Conservation (phyloP, 2,888 invertebrate genomes). For the Notocelia uddmanniana region DNA sequence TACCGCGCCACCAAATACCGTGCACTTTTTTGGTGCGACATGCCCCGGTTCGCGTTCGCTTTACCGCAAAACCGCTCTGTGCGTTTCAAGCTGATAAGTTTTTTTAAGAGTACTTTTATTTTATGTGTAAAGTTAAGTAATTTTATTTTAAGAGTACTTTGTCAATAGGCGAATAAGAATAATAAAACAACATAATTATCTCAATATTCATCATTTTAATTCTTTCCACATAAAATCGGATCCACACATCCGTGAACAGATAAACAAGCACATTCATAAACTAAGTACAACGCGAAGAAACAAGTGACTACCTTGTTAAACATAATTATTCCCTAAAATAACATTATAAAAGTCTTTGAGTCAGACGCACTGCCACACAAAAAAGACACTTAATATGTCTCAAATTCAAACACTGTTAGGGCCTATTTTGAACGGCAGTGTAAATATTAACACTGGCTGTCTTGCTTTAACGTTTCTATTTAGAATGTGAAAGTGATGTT, state of each 20-base stretch:
- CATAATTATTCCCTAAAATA: constrained; percentile 50
- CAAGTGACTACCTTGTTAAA: constrained; percentile 73
- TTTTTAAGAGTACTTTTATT: too few species aligned
- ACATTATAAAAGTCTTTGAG: constrained; percentile 33
- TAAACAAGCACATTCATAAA: constrained; percentile 65
- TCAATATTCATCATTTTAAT: constrained; percentile 77
- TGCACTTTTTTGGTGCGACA: too few species aligned
- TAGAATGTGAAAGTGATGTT: constrained; percentile 21
- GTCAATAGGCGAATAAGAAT: constrained; percentile 10
- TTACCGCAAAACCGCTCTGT: too few species aligned
- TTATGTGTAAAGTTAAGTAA: background rate
- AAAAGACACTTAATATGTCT: background rate
- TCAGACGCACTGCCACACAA: constrained; percentile 24
- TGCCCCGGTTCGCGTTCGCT: too few species aligned
- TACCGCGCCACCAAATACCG: too few species aligned
- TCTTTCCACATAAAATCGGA: constrained; percentile 79
- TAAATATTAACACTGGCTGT: constrained; percentile 27
- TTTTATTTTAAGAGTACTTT: background rate
- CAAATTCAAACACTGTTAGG: background rate
- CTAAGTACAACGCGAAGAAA: constrained; percentile 75
- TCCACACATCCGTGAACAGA: constrained; percentile 62
- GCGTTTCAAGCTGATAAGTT: too few species aligned
- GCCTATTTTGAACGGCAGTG: constrained; percentile 13
- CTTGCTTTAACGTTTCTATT: constrained; percentile 18
- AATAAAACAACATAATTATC: constrained; percentile 64